Evolutionary conservation across 2,113 vertebrate genomes (phyloP).

Genomic region (Chrysemys picta): DNA sequence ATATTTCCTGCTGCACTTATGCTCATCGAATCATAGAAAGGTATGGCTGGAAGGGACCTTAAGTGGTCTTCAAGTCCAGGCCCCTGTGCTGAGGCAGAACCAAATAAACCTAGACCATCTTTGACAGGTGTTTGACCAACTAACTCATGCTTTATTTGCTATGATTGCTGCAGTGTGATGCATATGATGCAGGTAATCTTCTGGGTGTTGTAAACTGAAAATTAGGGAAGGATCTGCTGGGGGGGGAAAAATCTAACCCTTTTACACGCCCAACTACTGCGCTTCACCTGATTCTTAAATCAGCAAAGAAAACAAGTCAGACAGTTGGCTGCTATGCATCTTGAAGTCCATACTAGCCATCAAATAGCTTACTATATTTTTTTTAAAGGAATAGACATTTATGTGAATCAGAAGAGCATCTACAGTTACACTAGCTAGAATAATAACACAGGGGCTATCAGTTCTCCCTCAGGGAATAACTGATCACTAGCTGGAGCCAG

Average conservation of each 20-base stretch:
- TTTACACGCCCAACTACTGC: neutral
- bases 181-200: neutral
- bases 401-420: neutral
- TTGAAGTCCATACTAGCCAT: neutral
- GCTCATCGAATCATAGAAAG: neutral
- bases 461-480: rapidly evolving
- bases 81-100: neutral
- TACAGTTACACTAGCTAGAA: neutral
- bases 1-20: neutral
- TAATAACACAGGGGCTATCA: rapidly evolving
- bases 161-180: neutral
- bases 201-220: neutral
- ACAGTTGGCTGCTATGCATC: neutral
- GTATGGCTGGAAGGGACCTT: neutral
- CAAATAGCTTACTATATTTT: neutral
- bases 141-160: neutral
- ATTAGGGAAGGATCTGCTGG: neutral
- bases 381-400: neutral
- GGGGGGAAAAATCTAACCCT: neutral
- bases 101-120: neutral
- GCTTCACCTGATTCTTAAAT: neutral
- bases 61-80: neutral
- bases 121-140: neutral
- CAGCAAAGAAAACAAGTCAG: neutral
- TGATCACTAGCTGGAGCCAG: rapidly evolving